Conservation (phyloP, 2,888 invertebrate genomes). For the Leptura quadrifasciata region DNA sequence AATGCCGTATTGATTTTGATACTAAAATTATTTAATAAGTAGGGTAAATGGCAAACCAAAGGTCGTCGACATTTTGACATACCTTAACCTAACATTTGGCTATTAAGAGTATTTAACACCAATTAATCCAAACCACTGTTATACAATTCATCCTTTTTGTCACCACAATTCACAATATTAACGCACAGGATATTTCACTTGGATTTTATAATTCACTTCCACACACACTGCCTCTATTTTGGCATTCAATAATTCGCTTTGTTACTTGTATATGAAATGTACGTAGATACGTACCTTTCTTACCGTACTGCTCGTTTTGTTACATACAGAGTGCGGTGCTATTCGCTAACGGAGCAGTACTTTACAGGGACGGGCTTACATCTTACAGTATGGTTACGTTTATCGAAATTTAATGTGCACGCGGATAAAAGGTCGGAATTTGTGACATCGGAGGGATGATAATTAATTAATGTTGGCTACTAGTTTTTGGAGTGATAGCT, state of each 20-base stretch:
- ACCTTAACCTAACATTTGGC: constrained; percentile 65
- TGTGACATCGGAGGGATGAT: too few species aligned
- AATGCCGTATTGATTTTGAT: constrained; percentile 12
- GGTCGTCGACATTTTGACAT: constrained; percentile 72
- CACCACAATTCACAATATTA: constrained; percentile 10
- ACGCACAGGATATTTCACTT: constrained; percentile 21
- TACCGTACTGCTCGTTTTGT: constrained; percentile 44
- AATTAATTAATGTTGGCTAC: too few species aligned
- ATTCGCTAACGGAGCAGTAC: constrained; percentile 49
- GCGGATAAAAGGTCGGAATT: too few species aligned
- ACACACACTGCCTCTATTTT: constrained; percentile 43
- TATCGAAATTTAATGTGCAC: too few species aligned
- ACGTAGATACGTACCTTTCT: constrained; percentile 35
- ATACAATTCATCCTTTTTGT: constrained; percentile 34
- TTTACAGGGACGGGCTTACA: constrained; percentile 26
- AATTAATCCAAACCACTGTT: constrained; percentile 37
- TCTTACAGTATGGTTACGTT: too few species aligned
- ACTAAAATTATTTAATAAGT: constrained; percentile 53
- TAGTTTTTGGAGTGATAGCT: too few species aligned
- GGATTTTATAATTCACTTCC: constrained; percentile 33
- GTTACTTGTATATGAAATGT: constrained; percentile 47
- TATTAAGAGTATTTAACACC: constrained; percentile 47
- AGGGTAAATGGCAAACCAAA: constrained; percentile 63
- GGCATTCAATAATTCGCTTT: constrained; percentile 45
- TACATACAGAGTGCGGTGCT: constrained; percentile 46